Conservation (phyloP, 2,888 invertebrate species). For the Tenthredo mesomela region DNA sequence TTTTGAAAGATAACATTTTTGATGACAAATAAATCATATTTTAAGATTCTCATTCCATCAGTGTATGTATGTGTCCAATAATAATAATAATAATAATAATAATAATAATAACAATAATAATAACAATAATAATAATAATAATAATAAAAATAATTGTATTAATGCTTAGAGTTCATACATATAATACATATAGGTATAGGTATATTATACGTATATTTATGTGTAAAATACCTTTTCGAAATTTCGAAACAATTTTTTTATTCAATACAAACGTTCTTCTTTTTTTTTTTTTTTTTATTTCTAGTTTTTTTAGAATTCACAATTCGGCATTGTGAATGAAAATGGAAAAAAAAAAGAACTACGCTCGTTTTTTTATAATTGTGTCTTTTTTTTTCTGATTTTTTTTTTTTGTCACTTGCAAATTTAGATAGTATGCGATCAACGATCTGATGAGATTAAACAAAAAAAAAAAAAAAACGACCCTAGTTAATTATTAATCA, state of each 20-base stretch:
- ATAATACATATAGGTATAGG: neutral
- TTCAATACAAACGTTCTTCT: neutral
- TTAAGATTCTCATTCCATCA: constrained; percentile 37
- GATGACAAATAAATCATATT: constrained; percentile 36
- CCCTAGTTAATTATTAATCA: neutral
- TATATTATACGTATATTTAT: neutral
- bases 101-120: constrained; percentile 22
- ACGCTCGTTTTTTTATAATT: neutral
- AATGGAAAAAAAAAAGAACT: neutral
- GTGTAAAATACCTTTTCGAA: constrained; percentile 28
- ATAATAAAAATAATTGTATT: constrained; percentile 6
- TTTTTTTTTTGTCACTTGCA: neutral
- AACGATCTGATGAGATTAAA: constrained; percentile 17
- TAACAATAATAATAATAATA: constrained; percentile 19
- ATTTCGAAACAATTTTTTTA: neutral
- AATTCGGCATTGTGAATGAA: neutral
- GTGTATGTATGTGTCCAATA: constrained; percentile 39
- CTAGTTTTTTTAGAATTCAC: neutral
- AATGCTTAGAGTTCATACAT: constrained; percentile 15
- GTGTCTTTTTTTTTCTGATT: neutral
- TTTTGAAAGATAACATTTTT: neutral
- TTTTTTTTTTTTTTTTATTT: neutral
- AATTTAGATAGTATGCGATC: neutral
- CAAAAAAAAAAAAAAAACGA: neutral
- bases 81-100: constrained; percentile 1